A percentile compares a stretch with the other conserved stretches of the same genome.
These are phyloP conservation scores for Cyanoramphus novaezelandiae DNA, from an alignment of 2,113 vertebrate species.

Conservation along the genomic window DNA sequence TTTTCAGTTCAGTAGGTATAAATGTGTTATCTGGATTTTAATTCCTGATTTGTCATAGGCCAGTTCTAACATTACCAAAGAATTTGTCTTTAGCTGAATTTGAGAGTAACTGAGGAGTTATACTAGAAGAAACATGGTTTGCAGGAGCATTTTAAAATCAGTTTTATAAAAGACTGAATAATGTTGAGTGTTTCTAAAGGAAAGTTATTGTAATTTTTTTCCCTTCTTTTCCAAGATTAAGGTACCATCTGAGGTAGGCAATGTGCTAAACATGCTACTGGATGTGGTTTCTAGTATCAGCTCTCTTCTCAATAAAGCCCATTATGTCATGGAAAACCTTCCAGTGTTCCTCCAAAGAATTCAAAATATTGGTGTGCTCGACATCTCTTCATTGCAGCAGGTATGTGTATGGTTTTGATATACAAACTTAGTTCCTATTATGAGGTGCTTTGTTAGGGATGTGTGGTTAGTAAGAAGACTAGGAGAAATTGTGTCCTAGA, in stretches of 20 bases:
- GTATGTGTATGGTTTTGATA: slow-evolving; percentile 2
- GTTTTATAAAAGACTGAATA: not conserved
- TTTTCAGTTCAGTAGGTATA: not conserved
- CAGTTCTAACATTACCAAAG: not conserved
- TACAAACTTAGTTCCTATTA: not conserved
- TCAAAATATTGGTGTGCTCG: not conserved
- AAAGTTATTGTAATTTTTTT: not conserved
- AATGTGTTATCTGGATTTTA: not conserved
- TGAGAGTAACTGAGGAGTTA: not conserved
- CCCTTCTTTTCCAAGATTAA: slow-evolving; percentile 14
- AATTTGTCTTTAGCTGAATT: not conserved
- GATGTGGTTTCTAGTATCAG: slow-evolving; percentile 65
- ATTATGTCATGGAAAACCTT: slow-evolving; percentile 30
- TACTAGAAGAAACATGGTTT: not conserved
- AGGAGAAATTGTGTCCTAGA: not conserved
- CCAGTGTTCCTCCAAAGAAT: slow-evolving; percentile 57
- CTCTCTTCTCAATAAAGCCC: slow-evolving; percentile 54
- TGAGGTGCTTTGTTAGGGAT: not conserved
- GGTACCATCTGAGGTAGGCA: slow-evolving; percentile 42
- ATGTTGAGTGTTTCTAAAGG: not conserved
- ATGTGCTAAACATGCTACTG: slow-evolving; percentile 45
- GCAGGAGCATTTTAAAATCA: not conserved
- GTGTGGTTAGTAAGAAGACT: not conserved
- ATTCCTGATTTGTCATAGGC: not conserved
- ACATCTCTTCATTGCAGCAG: slow-evolving; percentile 10